Conservation (phyloP, 2,113 vertebrate genomes). For the Oplegnathus fasciatus region DNA sequence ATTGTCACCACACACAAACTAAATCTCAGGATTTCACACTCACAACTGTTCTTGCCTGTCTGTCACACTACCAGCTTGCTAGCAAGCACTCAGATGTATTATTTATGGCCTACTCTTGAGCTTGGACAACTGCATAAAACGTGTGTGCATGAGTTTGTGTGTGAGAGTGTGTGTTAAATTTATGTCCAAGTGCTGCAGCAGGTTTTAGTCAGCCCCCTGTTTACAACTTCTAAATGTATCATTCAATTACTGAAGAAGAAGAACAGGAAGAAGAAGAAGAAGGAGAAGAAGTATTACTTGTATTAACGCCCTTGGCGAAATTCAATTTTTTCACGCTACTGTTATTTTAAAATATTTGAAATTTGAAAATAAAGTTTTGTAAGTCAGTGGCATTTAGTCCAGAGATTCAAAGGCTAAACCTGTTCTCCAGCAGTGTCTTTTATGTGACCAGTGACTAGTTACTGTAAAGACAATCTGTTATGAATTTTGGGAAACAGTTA, state of each 20-base stretch:
- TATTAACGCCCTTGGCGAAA: no score
- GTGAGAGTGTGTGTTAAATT: not conserved
- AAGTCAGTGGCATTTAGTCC: not conserved
- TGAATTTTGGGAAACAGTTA: not conserved
- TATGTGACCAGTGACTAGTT: not conserved
- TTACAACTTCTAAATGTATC: not conserved
- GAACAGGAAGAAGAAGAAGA: no score
- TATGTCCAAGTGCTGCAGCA: not conserved
- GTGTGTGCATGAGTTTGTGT: constrained; percentile 8
- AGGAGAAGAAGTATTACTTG: no score
- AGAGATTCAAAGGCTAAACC: not conserved
- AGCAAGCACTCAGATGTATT: constrained; percentile 60
- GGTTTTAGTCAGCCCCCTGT: not conserved
- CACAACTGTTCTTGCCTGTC: constrained; percentile 43
- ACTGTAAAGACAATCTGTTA: not conserved
- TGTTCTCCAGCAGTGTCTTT: not conserved
- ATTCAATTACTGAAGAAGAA: not conserved
- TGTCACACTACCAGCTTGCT: constrained; percentile 56
- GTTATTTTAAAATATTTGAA: no score
- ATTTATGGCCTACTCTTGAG: constrained; percentile 57
- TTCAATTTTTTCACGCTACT: no score
- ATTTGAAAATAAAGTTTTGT: not conserved
- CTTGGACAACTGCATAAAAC: constrained; percentile 39
- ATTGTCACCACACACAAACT: constrained; percentile 69
- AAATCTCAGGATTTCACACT: constrained; percentile 58